Conservation (phyloP, 1,140 invertebrate species). For the Dinoponera quadriceps region DNA sequence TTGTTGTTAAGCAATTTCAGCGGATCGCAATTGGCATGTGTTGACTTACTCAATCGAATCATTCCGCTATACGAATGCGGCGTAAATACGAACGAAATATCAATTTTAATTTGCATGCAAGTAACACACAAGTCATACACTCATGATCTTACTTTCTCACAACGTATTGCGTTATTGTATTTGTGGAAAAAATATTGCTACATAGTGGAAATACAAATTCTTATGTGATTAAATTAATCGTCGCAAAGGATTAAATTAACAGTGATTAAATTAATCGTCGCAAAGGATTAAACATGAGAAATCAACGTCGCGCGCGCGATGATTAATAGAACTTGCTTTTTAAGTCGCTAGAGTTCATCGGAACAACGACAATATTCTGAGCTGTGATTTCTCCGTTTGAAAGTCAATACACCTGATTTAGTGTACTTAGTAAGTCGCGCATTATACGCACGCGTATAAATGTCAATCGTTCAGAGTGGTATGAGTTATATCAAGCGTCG, state of each 20-base stretch:
- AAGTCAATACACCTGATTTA: background rate
- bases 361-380: background rate
- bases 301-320: background rate
- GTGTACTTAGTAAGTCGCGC: background rate
- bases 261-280: too few species aligned
- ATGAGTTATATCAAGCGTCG: background rate
- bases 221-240: too few species aligned
- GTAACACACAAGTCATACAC: background rate
- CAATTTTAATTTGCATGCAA: constrained; percentile 4
- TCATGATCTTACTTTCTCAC: background rate
- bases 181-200: background rate
- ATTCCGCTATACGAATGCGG: background rate
- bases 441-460: background rate
- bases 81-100: constrained; percentile 1
- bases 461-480: background rate
- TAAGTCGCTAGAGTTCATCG: background rate
- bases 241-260: too few species aligned
- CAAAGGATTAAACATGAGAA: too few species aligned
- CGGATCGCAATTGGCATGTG: background rate
- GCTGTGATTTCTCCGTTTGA: background rate
- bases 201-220: too few species aligned
- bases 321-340: background rate
- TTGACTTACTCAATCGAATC: constrained; percentile 26
- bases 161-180: background rate
- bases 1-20: constrained; percentile 69